These are phyloP conservation scores for Ischnus inquisitorius DNA, from an alignment of 2,888 invertebrate genomes.

Conservation along the genomic window DNA sequence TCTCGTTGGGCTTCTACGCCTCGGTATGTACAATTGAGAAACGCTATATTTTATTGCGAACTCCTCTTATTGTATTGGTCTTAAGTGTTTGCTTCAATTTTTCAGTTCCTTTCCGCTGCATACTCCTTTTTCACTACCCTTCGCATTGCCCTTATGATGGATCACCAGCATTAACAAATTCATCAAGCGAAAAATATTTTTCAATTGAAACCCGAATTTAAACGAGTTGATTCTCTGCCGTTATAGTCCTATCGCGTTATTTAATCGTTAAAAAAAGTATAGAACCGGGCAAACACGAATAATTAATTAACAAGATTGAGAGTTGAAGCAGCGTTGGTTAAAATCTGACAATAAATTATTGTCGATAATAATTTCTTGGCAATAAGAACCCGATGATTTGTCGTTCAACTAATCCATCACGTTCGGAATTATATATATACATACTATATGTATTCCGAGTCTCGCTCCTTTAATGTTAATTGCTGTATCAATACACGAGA, in stretches of 20 bases:
- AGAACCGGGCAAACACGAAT: too few relatives aligned
- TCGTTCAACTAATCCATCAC: neutral
- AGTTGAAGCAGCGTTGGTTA: too few relatives aligned
- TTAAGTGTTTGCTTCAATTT: neutral
- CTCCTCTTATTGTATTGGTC: neutral
- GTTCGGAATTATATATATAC: neutral
- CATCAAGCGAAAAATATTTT: neutral
- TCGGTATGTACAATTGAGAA: slow-evolving; percentile 35
- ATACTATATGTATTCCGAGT: neutral
- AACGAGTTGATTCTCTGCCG: too few relatives aligned
- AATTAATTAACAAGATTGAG: too few relatives aligned
- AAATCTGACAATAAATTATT: neutral
- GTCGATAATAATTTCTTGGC: neutral
- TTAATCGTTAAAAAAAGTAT: too few relatives aligned
- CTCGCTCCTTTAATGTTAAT: slow-evolving; percentile 37
- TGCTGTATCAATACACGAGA: slow-evolving; percentile 33
- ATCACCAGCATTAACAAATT: neutral
- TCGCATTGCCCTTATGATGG: neutral
- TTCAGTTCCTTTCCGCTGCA: slow-evolving; percentile 66
- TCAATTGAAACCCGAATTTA: too few relatives aligned
- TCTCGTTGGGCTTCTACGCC: slow-evolving; percentile 71
- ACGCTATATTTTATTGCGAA: neutral
- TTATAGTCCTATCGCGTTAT: too few relatives aligned
- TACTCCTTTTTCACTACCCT: slow-evolving; percentile 66
- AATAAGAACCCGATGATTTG: neutral